Evolutionary conservation across 2,888 invertebrate species (phyloP).

Genomic region (Yponomeuta malinellus): DNA sequence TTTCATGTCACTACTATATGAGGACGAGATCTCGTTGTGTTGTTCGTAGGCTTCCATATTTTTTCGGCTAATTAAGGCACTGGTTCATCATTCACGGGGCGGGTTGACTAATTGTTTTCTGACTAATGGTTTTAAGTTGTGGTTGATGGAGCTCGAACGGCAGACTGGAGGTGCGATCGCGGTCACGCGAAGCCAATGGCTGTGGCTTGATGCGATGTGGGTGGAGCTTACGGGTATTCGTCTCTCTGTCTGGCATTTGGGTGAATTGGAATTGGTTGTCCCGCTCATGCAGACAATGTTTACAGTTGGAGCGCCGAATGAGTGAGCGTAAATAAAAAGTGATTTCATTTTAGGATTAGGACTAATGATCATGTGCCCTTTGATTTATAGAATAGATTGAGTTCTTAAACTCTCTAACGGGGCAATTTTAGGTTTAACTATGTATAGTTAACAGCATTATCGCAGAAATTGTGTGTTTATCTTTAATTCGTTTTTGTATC

Average conservation of each 20-base stretch:
- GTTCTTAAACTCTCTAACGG: background rate
- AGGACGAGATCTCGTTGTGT: slow-evolving; percentile 56
- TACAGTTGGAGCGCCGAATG: slow-evolving; percentile 28
- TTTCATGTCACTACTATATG: slow-evolving; percentile 51
- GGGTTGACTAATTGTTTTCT: slow-evolving; percentile 36
- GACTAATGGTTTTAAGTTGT: slow-evolving; percentile 29
- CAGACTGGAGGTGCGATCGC: slow-evolving; percentile 53
- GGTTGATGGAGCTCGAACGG: slow-evolving; percentile 52
- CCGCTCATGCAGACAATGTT: slow-evolving; percentile 39
- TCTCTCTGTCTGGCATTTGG: slow-evolving; percentile 30
- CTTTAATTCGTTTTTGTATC: no score
- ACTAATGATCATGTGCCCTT: background rate
- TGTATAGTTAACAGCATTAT: no score
- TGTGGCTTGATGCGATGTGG: slow-evolving; percentile 40
- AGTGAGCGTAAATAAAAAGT: slow-evolving; percentile 59
- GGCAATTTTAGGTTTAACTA: no score
- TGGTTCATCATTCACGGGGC: slow-evolving; percentile 30
- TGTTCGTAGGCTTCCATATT: slow-evolving; percentile 60
- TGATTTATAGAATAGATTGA: background rate
- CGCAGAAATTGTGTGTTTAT: no score
- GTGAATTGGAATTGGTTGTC: slow-evolving; percentile 26
- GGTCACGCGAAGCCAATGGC: slow-evolving; percentile 54
- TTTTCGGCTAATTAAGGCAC: slow-evolving; percentile 26
- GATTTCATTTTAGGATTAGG: slow-evolving; percentile 54
- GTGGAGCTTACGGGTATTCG: slow-evolving; percentile 43